Evolutionary conservation across 2,888 invertebrate species (phyloP).

Genomic region (Chironomus riparius): DNA sequence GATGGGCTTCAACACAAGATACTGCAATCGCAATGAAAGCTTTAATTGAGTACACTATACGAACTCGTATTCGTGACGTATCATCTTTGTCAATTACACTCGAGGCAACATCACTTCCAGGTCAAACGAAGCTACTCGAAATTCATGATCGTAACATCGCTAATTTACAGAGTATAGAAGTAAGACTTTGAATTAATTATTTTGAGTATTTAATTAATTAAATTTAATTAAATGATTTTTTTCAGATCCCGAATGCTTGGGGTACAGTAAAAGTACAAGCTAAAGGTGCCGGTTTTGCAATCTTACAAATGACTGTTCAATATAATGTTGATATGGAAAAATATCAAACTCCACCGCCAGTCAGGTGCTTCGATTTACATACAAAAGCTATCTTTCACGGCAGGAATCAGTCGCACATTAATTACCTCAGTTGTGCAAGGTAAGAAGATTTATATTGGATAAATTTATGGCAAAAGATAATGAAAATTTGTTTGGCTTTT

Average conservation of each 20-base stretch:
- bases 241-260: constrained; percentile 85
- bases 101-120: constrained; percentile 73
- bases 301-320: constrained; percentile 86
- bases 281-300: constrained; percentile 87
- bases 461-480: not conserved
- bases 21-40: constrained; percentile 83
- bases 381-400: constrained; percentile 72
- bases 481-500: not conserved
- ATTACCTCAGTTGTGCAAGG: constrained; percentile 80
- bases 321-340: constrained; percentile 80
- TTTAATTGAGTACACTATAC: constrained; percentile 78
- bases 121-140: constrained; percentile 54
- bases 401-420: constrained; percentile 87
- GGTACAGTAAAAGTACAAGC: constrained; percentile 89
- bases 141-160: constrained; percentile 72
- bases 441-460: constrained; percentile 37
- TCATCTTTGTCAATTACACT: constrained; percentile 67
- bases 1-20: constrained; percentile 85
- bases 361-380: constrained; percentile 66
- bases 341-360: constrained; percentile 78
- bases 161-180: constrained; percentile 66
- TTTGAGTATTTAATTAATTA: not conserved
- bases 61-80: constrained; percentile 76
- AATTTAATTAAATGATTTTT: constrained; percentile 23
- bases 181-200: constrained; percentile 34